Base-by-base conservation (phyloP, 2,888 invertebrate species). In the Salticus scenicus region DNA sequence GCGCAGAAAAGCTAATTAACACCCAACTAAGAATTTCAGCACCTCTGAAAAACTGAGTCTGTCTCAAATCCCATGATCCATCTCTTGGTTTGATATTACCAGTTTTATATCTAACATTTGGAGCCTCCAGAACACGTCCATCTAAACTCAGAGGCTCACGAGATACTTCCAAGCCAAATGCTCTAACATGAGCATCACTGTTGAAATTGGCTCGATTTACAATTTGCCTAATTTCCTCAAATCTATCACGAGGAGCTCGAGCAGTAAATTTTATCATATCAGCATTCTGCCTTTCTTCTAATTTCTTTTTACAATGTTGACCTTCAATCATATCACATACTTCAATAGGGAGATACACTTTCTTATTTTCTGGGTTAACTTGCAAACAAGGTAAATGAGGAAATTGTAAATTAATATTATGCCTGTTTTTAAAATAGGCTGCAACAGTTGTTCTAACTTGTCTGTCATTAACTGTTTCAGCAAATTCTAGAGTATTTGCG, bases 251-350 rank as follows among this genome's bases (percentile, higher is more conserved):
- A 1, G 88, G 88, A 12, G 74, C 70, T 27, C 57, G 42, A 51
- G 88, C 88, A 7, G 88, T 87, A 30, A 75, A 67, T 30, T 73
- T 81, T 1, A 88, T 88, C 87, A 88, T 88, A 66, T 88, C 80
- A 0, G 88, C 78, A 57, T 64, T 82, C 28, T 88, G 88, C 20
- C 31, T 66, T 0, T 87, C 85, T 31, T 81, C 81, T n/a, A 88
- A 20, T 63, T 88, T 85, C 42, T 80, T 81, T 33, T 82, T 85
- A 30, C 78, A 79, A 12, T 87, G 88, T 33, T 88, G 88, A 5
- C 85, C 85, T 64, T 81, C 78, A 27, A 83, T 47, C n/a, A 88
- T 67, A 0, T 86, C 72, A 57, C 88, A 88, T 5, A 88, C 80
- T 72, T 88, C 88, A 42, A 88, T 70, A 7, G 88, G 88, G 0